A percentile compares a stretch with the other conserved stretches of the same genome.
phyloP scores from a whole-genome alignment of 2,888 invertebrate species.

The Dasypogon diadema region DNA sequence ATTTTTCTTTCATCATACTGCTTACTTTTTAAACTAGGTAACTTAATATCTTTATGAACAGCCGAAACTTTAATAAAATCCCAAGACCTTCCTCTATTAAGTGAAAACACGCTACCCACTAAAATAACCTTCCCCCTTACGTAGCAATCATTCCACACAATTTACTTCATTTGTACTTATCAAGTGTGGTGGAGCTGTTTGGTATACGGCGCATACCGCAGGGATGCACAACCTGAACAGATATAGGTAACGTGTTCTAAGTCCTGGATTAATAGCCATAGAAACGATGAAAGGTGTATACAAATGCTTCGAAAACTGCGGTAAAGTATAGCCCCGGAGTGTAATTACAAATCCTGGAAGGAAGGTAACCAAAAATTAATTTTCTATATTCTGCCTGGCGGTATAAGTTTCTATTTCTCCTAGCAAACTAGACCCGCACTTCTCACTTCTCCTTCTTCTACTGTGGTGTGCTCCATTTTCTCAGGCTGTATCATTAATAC shows the following conservation, averaged over 20 bases:
- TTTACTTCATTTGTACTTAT: constrained; percentile 5
- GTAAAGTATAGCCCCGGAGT: constrained; percentile 5
- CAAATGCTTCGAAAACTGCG: constrained; percentile 13
- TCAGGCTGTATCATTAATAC: neutral
- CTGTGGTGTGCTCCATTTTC: neutral
- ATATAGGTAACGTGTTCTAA: neutral
- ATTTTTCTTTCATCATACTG: too few species aligned
- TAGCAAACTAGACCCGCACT: neutral
- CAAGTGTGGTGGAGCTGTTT: neutral
- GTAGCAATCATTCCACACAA: constrained; percentile 12
- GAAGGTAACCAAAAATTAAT: constrained; percentile 28
- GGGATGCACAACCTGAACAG: neutral
- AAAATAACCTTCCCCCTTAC: neutral
- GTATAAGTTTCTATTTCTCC: neutral
- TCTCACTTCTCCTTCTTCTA: neutral
- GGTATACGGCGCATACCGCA: neutral
- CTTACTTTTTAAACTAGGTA: too few species aligned
- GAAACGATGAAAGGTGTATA: constrained; percentile 15
- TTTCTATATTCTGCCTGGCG: constrained; percentile 7
- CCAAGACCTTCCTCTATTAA: too few species aligned
- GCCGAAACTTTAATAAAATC: too few species aligned
- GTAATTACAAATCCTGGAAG: constrained; percentile 5
- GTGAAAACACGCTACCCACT: neutral
- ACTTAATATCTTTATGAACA: too few species aligned
- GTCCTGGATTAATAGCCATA: constrained; percentile 17